phyloP scores from a whole-genome alignment of 1,140 invertebrate genomes.

The Theocolax elegans region DNA sequence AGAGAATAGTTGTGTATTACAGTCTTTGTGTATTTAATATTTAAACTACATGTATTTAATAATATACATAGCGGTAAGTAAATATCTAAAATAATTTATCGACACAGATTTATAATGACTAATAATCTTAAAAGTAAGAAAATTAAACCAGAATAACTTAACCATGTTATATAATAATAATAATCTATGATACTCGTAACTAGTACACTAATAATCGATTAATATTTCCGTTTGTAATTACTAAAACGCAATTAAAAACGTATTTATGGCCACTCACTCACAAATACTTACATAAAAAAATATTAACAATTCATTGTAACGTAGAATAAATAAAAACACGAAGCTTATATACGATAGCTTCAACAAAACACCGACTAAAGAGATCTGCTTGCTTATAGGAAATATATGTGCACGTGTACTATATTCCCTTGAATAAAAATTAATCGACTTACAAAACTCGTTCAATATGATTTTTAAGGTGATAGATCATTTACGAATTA shows the following conservation, averaged over 20 bases:
- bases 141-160: neutral
- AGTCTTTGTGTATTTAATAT: too few species aligned
- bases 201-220: neutral
- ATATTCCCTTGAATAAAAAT: too few species aligned
- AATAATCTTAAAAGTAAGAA: neutral
- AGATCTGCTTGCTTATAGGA: too few species aligned
- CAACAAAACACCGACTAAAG: neutral
- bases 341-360: neutral
- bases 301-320: neutral
- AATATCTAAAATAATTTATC: too few species aligned
- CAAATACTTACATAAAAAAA: neutral
- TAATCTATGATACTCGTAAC: neutral
- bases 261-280: neutral
- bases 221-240: too few species aligned
- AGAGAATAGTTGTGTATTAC: too few species aligned
- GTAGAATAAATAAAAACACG: slow-evolving; percentile 4
- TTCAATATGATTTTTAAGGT: too few species aligned
- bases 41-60: too few species aligned
- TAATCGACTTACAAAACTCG: too few species aligned
- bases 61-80: too few species aligned
- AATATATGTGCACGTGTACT: too few species aligned
- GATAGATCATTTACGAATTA: too few species aligned
- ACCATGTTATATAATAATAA: neutral
- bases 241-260: slow-evolving; percentile 11
- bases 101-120: neutral